Evolutionary conservation across 2,113 vertebrate genomes (phyloP), one percentile per base, ranked within the genome.

Genomic region (Clinocottus analis): DNA sequence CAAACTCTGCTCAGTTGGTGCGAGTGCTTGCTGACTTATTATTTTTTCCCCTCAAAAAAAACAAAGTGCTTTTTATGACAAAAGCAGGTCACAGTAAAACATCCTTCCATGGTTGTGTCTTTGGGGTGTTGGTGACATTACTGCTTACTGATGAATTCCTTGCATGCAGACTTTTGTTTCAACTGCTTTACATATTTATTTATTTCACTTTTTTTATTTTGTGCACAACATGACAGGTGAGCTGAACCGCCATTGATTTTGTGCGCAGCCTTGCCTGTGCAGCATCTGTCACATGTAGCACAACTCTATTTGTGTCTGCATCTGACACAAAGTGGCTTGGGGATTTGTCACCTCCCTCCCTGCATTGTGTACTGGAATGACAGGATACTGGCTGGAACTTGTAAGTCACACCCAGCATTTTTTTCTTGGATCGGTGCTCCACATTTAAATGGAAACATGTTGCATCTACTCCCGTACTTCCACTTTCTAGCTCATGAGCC

Each of bases 311-410:
- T 86, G 85, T 85, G 85, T 70, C 76, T 75, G 56, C 27, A 59
- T 84, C 60, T 74, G 83, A 86, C 90, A 93, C 79, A 90, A 89
- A 84, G 89, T 86, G 83, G 86, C 85, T 84, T 87, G 73, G 85
- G 87, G 83, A 89, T 89, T 90, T 91, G 82, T 90, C 86, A 87
- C 89, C 89, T 91, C 91, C 91, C 85, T 79, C 76, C 45, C 76
- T 68, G 84, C 79, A 92, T 91, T 93, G 88, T 93, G 77, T 64
- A 76, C 75, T 79, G 82, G 88, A 93, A 94, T 83, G 85, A 93
- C 93, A 94, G 93, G 92, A 94, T 92, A 86, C 86, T 59, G 74
- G 76, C 86, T 80, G 77, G 68, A 89, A 90, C 86, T 87, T 88
- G 84, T 84, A 90, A 90, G 90, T 87, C 89, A 91, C 88, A 88